Base-by-base conservation (phyloP, 2,888 invertebrate genomes). In the Drosophila fungiperda region DNA sequence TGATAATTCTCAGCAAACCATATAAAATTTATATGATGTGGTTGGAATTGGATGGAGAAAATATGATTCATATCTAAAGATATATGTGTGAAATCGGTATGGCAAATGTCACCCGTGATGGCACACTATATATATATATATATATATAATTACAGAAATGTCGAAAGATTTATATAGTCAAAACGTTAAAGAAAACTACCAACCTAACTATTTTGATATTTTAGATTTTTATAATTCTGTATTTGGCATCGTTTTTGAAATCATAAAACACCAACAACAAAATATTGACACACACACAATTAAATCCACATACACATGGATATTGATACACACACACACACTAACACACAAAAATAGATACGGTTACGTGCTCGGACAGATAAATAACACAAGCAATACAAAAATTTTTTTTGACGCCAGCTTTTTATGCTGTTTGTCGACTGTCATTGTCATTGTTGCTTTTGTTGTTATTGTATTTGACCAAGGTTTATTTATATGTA, bases 401-500 rank as follows among this genome's bases (percentile, higher is more conserved):
- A 49, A 48, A 49, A 63, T 73, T 74, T 67, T 80, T 75, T 76
- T 73, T 65, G 68, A 64, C 64, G 63, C 63, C 70, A 70, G 59
- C 62, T 69, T 78, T 73, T 65, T 70, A 38, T 78, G 57, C 45
- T 48, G 59, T 77, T 77, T 63, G 57, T 49, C 50, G 48, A 49
- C 50, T 58, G 57, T 52, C 42, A 26, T 54, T 58, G 57, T 52
- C 42, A 26, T 54, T 63, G 52, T 65, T 29, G 52, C 45, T 23
- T 45, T 45, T 38, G 42, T 42, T 75, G 54, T 57, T 76, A 58
- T 68, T 77, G 55, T 72, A 36, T 59, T 73, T 84, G 80, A 73
- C 85, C 82, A 84, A 82, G 78, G 81, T 70, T 78, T 80, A 74
- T 87, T 87, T 89, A 84, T 89, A 84, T 89, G 83, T 82, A 70